Conservation (phyloP, 2,797 vertebrate genomes). For the Cuniculus paca region DNA sequence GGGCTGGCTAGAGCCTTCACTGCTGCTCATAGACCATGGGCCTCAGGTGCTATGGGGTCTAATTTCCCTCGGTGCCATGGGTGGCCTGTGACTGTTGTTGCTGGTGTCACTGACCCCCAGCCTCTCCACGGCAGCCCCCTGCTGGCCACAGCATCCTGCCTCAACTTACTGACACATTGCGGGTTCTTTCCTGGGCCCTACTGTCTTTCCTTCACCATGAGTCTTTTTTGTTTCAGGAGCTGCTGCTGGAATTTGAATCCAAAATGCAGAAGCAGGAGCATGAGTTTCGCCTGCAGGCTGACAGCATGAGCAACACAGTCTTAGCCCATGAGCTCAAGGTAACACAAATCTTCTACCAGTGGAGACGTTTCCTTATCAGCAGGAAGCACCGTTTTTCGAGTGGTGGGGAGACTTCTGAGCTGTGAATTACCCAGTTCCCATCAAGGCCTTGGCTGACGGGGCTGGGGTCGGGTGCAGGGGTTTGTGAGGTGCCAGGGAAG, state of each 20-base stretch:
- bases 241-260: slow-evolving; percentile 88
- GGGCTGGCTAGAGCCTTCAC: background rate
- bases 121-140: background rate
- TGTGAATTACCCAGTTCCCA: fast-evolving
- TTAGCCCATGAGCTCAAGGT: slow-evolving; percentile 91
- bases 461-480: background rate
- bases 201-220: background rate
- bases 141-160: background rate
- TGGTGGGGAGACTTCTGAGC: fast-evolving
- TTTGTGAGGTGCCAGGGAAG: background rate
- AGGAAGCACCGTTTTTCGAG: background rate
- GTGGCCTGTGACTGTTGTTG: background rate
- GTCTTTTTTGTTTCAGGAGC: slow-evolving; percentile 86
- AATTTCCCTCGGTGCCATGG: too few species aligned
- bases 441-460: background rate
- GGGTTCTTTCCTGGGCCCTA: background rate
- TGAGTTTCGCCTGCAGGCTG: slow-evolving; percentile 88
- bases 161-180: fast-evolving
- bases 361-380: background rate
- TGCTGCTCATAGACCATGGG: background rate
- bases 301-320: slow-evolving; percentile 87
- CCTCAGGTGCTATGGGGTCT: background rate
- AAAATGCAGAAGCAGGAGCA: slow-evolving; percentile 88
- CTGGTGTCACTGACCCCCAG: background rate
- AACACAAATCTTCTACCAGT: background rate